Base-by-base conservation (phyloP, 2,797 vertebrate species). In the Callimico goeldii region DNA sequence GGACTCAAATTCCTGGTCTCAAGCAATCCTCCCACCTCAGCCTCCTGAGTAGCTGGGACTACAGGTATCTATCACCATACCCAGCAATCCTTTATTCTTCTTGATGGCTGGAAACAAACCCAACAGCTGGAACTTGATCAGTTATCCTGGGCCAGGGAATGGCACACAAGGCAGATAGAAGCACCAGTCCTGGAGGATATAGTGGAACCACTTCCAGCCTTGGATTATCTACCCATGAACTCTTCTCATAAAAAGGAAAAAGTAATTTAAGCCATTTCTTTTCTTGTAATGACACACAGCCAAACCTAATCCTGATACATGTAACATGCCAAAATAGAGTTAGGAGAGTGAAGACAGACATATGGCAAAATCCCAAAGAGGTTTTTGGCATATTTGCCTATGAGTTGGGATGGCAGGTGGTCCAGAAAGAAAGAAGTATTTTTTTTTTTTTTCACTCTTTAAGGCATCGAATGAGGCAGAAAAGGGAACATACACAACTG, bases 161-260 rank as follows among this genome's bases (percentile, higher is more conserved):
- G 1, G 82, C n/a, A 39, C 33, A 13, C 24, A 57, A 33, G 30
- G 81, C 55, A 77, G 57, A 52, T 1, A 55, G 82, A 22, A 24
- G 33, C n/a, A 48, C 13, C 0, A 48, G 70, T 50, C 67, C 79
- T 88, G 43, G 20, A 52, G 22, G 30, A 67, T 46, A 81, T 0
- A 11, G 48, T 7, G 82, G 33, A 79, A 73, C 39, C 22, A 39
- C 7, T 26, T 50, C 24, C 70, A 83, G 83, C 55, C 30, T 20
- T 43, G 28, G 10, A 30, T 14, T 4, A 4, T 70, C 72, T 81
- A 58, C 43, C 39, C 33, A 73, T 75, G 22, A 67, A 41, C 26
- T 92, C 61, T 91, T 76, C 48, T 92, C 58, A 55, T 26, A 50
- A 87, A 84, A 80, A 84, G 52, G 46, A 28, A 64, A 92, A 96